Evolutionary conservation across 1,140 invertebrate species (phyloP).

Genomic region (Meloidogyne hapla): DNA sequence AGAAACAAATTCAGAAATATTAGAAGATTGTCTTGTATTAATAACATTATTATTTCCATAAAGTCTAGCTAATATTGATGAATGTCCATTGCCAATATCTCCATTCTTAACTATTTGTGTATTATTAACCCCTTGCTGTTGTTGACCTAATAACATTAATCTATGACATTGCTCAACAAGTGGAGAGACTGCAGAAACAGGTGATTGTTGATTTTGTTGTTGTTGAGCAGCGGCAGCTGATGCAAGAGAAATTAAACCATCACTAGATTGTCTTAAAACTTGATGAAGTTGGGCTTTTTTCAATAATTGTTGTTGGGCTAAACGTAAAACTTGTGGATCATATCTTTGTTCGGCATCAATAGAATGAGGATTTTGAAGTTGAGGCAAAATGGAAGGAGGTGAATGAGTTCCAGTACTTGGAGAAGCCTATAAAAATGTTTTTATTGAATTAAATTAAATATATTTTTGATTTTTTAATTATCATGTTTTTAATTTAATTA

Average conservation of each 20-base stretch:
- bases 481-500: too few relatives aligned
- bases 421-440: background rate
- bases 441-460: too few relatives aligned
- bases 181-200: constrained; percentile 3
- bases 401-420: background rate
- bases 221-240: constrained; percentile 15
- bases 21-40: background rate
- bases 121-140: constrained; percentile 8
- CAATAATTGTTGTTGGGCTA: background rate
- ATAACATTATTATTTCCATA: background rate
- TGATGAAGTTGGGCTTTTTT: constrained; percentile 6
- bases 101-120: background rate
- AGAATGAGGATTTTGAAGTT: constrained; percentile 9
- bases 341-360: background rate
- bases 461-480: too few relatives aligned
- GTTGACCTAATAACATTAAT: constrained; percentile 21
- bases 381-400: constrained; percentile 1
- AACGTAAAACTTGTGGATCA: constrained; percentile 8
- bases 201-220: constrained; percentile 15
- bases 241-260: background rate
- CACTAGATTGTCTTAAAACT: background rate
- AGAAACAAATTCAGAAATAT: background rate
- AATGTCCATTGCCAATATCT: background rate
- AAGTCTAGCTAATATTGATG: background rate
- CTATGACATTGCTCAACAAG: constrained; percentile 19